These are phyloP conservation scores for Stichodactyla helianthus DNA, from an alignment of 64 coral and sea anemone genomes.

Conservation along the genomic window DNA sequence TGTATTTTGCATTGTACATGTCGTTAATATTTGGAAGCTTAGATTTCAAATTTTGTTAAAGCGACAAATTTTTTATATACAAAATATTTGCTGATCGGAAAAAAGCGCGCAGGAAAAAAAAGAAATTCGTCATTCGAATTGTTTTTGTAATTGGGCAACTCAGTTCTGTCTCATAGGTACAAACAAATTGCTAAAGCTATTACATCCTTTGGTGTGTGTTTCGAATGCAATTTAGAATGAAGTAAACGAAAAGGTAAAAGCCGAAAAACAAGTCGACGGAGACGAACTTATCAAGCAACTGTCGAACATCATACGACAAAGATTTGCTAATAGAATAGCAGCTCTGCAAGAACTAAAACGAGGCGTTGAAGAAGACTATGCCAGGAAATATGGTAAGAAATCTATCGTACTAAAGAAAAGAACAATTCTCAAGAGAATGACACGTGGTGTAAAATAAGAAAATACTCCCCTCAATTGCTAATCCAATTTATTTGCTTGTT, in stretches of 20 bases:
- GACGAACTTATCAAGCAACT: background rate
- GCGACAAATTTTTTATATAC: too few species aligned
- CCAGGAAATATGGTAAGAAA: conserved; percentile 1
- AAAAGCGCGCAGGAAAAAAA: too few species aligned
- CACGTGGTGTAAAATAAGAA: background rate
- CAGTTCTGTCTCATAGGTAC: background rate
- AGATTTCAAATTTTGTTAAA: too few species aligned
- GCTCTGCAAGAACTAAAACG: conserved; percentile 8
- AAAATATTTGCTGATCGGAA: too few species aligned
- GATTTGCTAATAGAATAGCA: conserved; percentile 10
- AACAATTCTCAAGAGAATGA: background rate
- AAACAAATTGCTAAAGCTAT: background rate
- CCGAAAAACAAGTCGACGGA: background rate
- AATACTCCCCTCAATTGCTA: background rate
- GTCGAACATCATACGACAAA: background rate
- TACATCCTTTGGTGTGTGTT: background rate
- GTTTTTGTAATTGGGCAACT: too few species aligned
- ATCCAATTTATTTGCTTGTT: background rate
- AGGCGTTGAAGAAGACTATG: conserved; percentile 34
- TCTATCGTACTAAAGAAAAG: background rate
- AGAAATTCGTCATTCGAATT: too few species aligned
- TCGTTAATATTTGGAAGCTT: too few species aligned
- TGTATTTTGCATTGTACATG: too few species aligned
- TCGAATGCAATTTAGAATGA: conserved; percentile 9
- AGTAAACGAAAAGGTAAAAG: conserved; percentile 3